These are phyloP conservation scores for Chouioia cunea DNA, from an alignment of 2,888 invertebrate species.

Conservation along the genomic window DNA sequence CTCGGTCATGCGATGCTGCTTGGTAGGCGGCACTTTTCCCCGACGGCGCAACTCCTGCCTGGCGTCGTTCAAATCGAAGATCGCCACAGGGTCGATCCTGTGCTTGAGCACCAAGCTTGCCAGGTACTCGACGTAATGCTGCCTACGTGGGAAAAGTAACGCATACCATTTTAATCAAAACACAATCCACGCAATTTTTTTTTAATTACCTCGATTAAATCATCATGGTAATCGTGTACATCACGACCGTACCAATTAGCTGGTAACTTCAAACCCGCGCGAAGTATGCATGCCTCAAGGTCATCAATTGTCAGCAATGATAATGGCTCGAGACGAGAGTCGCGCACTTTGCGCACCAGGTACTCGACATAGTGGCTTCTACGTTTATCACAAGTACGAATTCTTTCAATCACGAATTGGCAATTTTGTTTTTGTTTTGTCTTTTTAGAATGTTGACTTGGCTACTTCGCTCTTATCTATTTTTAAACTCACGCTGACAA, in stretches of 20 bases:
- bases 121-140: conserved; percentile 96
- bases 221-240: conserved; percentile 68
- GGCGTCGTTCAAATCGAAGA: conserved; percentile 89
- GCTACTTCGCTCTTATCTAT: neutral
- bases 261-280: conserved; percentile 81
- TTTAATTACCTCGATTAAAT: conserved; percentile 70
- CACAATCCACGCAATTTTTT: conserved; percentile 8
- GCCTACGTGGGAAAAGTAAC: conserved; percentile 74
- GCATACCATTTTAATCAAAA: conserved; percentile 25
- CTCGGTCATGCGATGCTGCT: conserved; percentile 85
- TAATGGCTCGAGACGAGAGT: conserved; percentile 81
- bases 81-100: conserved; percentile 88
- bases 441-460: neutral
- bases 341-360: conserved; percentile 82
- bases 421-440: conserved; percentile 10
- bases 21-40: conserved; percentile 86
- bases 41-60: conserved; percentile 88
- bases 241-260: conserved; percentile 81
- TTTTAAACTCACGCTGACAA: neutral
- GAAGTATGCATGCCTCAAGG: conserved; percentile 83
- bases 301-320: conserved; percentile 83
- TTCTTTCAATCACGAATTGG: conserved; percentile 3
- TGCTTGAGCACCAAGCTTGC: conserved; percentile 86
- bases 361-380: conserved; percentile 94
- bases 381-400: conserved; percentile 50